phyloP scores from a whole-genome alignment of 2,113 vertebrate species.

The Pelodiscus sinensis region DNA sequence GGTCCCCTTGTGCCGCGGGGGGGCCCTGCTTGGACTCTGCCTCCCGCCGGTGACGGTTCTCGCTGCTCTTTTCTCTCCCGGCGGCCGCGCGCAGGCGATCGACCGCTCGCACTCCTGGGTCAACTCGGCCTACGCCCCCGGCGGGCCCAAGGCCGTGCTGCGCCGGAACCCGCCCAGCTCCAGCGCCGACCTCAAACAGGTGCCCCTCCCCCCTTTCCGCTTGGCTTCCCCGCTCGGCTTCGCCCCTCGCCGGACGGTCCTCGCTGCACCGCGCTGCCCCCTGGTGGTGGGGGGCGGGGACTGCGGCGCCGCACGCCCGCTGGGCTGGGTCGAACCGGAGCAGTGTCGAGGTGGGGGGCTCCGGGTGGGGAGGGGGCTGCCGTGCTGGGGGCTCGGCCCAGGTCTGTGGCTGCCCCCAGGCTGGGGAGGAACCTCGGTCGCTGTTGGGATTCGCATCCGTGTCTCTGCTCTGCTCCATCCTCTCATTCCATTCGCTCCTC shows the following conservation, averaged over 20 bases:
- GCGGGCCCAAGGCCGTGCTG: conserved; percentile 90
- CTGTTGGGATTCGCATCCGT: not conserved
- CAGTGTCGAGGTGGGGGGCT: rapidly evolving
- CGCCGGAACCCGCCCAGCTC: conserved; percentile 87
- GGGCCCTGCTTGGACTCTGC: not conserved
- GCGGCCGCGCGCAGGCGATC: conserved; percentile 83
- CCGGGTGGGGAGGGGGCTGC: not conserved
- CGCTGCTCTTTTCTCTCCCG: conserved; percentile 59
- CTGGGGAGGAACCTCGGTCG: not conserved
- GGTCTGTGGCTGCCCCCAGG: not conserved
- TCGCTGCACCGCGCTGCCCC: not conserved
- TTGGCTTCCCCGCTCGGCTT: not conserved
- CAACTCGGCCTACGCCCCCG: conserved; percentile 93
- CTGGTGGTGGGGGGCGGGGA: not conserved
- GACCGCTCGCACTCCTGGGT: conserved; percentile 97
- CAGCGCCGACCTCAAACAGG: conserved; percentile 93
- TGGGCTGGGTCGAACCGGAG: not conserved
- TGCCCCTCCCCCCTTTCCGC: conserved; percentile 70
- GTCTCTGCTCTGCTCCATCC: not conserved
- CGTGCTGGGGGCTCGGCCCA: not conserved
- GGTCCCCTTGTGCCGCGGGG: too few relatives aligned
- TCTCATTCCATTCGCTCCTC: not conserved
- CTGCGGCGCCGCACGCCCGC: not conserved
- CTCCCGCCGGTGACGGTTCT: conserved; percentile 16
- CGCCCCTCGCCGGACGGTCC: not conserved